These are phyloP conservation scores for Ascaphus truei DNA, from an alignment of 2,113 vertebrate genomes.

Conservation along the genomic window DNA sequence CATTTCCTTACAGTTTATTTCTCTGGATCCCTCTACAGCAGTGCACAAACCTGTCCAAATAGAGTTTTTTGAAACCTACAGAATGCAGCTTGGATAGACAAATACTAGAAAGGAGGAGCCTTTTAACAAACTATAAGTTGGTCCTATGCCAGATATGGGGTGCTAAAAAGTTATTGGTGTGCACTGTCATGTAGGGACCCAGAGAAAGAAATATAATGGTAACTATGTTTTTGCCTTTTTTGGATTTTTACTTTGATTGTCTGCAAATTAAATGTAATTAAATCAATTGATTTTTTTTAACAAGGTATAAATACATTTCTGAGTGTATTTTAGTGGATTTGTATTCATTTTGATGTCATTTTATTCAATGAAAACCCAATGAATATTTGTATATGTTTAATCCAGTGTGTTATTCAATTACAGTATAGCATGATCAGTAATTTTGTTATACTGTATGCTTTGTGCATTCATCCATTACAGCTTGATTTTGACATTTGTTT, in stretches of 20 bases:
- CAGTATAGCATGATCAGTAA: background rate
- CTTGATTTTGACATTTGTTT: slow-evolving; percentile 8
- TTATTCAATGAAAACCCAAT: background rate
- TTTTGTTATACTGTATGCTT: background rate
- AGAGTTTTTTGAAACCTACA: no score
- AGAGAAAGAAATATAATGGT: background rate
- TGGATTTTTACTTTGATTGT: background rate
- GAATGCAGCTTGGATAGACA: no score
- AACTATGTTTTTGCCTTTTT: background rate
- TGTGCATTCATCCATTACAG: background rate
- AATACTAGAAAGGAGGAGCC: no score
- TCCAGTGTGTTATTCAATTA: background rate
- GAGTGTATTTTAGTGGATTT: background rate
- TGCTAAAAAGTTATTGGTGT: no score
- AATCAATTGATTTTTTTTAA: no score
- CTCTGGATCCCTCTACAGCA: no score
- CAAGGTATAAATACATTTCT: background rate
- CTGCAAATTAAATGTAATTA: no score
- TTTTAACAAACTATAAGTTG: no score
- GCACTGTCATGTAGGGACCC: no score
- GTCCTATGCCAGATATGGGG: no score
- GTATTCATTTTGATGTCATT: background rate
- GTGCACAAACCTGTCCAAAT: no score
- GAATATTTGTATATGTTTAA: background rate
- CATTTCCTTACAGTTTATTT: no score